phyloP scores from a whole-genome alignment of 1,140 invertebrate species.

The Druon quercuslanigerum region DNA sequence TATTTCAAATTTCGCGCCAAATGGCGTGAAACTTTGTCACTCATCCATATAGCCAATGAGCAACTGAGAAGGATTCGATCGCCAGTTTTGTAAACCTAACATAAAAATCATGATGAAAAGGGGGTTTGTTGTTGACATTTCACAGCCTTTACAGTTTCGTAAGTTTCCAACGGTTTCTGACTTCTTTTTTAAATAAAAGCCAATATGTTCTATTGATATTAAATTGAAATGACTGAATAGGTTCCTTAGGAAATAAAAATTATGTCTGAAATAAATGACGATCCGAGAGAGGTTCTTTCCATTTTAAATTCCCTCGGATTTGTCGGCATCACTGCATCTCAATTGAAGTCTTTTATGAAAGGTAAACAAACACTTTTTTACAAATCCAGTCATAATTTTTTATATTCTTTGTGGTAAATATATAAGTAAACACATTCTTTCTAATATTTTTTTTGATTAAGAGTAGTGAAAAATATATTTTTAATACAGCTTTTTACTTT shows the following conservation, averaged over 20 bases:
- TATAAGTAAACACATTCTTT: too few relatives aligned
- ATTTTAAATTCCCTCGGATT: constrained; percentile 71
- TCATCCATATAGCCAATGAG: neutral
- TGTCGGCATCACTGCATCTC: constrained; percentile 67
- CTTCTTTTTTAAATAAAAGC: neutral
- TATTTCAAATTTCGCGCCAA: too few relatives aligned
- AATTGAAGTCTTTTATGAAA: constrained; percentile 73
- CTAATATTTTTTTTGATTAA: too few relatives aligned
- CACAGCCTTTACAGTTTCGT: neutral
- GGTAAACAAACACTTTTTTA: constrained; percentile 50
- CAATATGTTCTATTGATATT: neutral
- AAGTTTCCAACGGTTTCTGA: neutral
- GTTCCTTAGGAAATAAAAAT: neutral
- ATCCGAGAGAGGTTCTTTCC: constrained; percentile 66
- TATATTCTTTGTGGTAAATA: too few relatives aligned
- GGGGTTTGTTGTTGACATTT: neutral
- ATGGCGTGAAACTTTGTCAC: neutral
- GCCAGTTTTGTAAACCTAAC: neutral
- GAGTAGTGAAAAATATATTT: too few relatives aligned
- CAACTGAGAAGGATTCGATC: neutral
- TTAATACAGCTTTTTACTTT: too few relatives aligned
- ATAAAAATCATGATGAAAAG: neutral
- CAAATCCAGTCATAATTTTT: neutral
- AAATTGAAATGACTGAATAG: neutral
- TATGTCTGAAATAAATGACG: constrained; percentile 59